A percentile compares a stretch with the other conserved stretches of the same genome.
These are phyloP conservation scores for Hetaerina titia DNA, from an alignment of 2,888 invertebrate genomes.

Conservation along the genomic window DNA sequence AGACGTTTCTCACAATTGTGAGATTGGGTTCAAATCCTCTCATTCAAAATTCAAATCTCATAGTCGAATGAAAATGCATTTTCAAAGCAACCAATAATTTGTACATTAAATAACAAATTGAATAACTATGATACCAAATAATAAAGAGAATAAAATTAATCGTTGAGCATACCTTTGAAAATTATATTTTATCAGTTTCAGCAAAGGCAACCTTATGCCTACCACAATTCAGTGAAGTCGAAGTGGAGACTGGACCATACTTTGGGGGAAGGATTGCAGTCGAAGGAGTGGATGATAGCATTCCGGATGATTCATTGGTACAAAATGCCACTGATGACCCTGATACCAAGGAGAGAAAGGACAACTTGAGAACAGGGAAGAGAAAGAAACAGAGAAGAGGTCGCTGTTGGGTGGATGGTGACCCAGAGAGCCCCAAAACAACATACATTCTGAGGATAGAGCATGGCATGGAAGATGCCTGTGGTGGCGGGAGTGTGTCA, in stretches of 20 bases:
- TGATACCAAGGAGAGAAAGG: constrained; percentile 24
- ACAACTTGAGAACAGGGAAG: constrained; percentile 37
- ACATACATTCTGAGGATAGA: constrained; percentile 87
- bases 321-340: constrained; percentile 17
- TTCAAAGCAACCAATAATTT: too few species aligned
- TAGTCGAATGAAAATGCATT: too few species aligned
- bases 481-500: constrained; percentile 77
- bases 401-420: constrained; percentile 86
- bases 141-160: not conserved
- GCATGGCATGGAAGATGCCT: constrained; percentile 80
- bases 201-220: constrained; percentile 89
- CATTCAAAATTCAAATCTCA: too few species aligned
- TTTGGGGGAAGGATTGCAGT: constrained; percentile 89
- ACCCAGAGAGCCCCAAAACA: constrained; percentile 85
- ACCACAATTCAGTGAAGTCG: constrained; percentile 89
- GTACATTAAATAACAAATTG: too few species aligned
- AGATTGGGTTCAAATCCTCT: too few species aligned
- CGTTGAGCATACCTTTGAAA: not conserved
- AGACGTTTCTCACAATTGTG: too few species aligned
- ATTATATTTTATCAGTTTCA: constrained; percentile 81
- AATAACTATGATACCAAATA: too few species aligned
- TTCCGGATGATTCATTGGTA: not conserved
- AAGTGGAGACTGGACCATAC: constrained; percentile 89
- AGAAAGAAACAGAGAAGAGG: constrained; percentile 74
- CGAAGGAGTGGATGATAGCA: constrained; percentile 81